Evolutionary conservation across 2,797 vertebrate genomes (phyloP).

Genomic region (Rhyacichthys aspro): DNA sequence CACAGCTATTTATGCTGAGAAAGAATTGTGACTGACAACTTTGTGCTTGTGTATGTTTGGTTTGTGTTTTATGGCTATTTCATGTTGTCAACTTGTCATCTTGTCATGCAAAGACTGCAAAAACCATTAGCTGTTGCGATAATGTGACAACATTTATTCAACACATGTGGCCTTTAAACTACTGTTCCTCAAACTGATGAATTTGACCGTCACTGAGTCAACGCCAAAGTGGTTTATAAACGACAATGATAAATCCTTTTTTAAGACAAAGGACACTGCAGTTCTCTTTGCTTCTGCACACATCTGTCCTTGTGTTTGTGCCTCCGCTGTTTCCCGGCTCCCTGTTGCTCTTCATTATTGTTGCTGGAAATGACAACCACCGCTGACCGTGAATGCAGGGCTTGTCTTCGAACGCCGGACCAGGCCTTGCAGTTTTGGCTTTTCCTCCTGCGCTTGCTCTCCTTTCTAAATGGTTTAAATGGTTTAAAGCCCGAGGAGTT

Average conservation of each 20-base stretch:
- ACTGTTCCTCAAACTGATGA: constrained; percentile 52
- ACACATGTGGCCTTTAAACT: constrained; percentile 39
- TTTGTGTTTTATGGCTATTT: constrained; percentile 38
- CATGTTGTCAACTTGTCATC: constrained; percentile 38
- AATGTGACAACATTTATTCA: constrained; percentile 38
- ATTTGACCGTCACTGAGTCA: constrained; percentile 44
- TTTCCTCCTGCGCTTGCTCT: constrained; percentile 28
- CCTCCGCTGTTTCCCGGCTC: constrained; percentile 51
- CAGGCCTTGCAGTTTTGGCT: constrained; percentile 62
- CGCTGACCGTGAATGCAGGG: constrained; percentile 48
- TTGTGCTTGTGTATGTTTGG: constrained; percentile 34
- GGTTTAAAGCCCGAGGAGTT: constrained; percentile 71
- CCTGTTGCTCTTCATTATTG: constrained; percentile 59
- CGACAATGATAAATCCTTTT: constrained; percentile 46
- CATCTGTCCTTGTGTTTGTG: constrained; percentile 69
- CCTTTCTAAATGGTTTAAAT: constrained; percentile 60
- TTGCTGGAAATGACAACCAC: constrained; percentile 57
- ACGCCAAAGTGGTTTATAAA: constrained; percentile 34
- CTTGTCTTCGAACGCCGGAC: constrained; percentile 53
- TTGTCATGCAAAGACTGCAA: constrained; percentile 42
- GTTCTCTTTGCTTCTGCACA: constrained; percentile 59
- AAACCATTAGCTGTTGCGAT: constrained; percentile 47
- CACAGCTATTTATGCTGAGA: constrained; percentile 16
- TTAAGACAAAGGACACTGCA: constrained; percentile 44
- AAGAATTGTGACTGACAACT: constrained; percentile 28